Conservation (phyloP, 2,797 vertebrate genomes). For the Microcaecilia unicolor region DNA sequence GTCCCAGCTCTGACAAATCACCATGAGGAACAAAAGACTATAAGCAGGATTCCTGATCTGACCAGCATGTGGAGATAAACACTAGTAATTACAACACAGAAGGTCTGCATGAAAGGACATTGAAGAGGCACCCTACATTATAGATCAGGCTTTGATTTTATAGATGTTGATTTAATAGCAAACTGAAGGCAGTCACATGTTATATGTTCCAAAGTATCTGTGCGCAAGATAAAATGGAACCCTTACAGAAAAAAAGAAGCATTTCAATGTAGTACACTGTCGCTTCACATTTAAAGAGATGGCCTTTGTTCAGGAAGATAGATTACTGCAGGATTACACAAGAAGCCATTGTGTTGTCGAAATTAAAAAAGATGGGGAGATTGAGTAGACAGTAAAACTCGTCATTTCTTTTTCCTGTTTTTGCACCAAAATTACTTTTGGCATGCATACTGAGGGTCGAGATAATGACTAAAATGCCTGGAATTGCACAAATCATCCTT, state of each 20-base stretch:
- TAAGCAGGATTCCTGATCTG: constrained; percentile 3
- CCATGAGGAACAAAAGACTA: constrained; percentile 5
- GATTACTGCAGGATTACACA: not conserved
- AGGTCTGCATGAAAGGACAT: constrained; percentile 9
- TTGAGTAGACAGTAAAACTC: constrained; percentile 2
- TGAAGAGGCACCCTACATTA: no score
- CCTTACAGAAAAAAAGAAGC: not conserved
- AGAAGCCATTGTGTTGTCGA: constrained; percentile 14
- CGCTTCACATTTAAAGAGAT: not conserved
- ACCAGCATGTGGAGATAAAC: constrained; percentile 21
- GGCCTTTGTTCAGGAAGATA: not conserved
- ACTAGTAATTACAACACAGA: constrained; percentile 7
- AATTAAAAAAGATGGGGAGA: constrained; percentile 17
- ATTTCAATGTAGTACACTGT: not conserved
- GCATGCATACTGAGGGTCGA: constrained; percentile 36
- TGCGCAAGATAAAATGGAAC: constrained; percentile 6
- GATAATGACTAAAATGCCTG: constrained; percentile 55
- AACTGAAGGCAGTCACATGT: constrained; percentile 11
- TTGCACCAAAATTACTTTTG: constrained; percentile 23
- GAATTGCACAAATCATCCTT: constrained; percentile 66
- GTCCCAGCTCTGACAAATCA: constrained; percentile 6
- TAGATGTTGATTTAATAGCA: constrained; percentile 20
- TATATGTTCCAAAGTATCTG: constrained; percentile 6
- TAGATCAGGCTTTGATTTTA: constrained; percentile 16
- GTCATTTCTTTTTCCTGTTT: constrained; percentile 24